Base-by-base conservation (phyloP, 37 sponge, comb jelly and placozoan species). In the Spongilla lacustris region DNA sequence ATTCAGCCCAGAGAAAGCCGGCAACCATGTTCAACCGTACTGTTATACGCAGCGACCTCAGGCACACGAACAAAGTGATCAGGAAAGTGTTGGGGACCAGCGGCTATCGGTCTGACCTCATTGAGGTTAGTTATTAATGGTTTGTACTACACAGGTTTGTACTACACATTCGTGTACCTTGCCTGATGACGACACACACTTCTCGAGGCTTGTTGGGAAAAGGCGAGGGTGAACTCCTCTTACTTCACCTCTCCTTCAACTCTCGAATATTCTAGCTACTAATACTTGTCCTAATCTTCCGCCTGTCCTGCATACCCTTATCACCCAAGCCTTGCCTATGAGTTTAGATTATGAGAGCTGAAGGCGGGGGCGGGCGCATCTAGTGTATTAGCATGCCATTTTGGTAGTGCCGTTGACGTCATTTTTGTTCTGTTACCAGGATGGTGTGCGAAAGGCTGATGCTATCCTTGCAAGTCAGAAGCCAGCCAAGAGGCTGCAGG, bases 281-380 rank as follows among this genome's bases (percentile, higher is more conserved):
- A 14, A 36, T 0, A 68, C 71, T 32, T 38, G 32, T 2, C 66
- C 31, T 30, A 25, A 27, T 68, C 11, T 33, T 68, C 66, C 66
- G 6, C 21, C 41, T 77, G 66, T 81, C 9, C 46, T 71, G 36
- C n/a, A 36, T 81, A 25, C 74, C 88, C 0, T 5, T 71, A 37
- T 33, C 50, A 36, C 32, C 70, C 70, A 58, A 50, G 75, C 74
- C 67, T 74, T 46, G 84, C 73, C 88, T 32, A 74, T 91, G 87
- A 85, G 70, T 67, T 73, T 76, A 91, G 91, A 91, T 91, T 91
- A 86, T 91, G 91, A 91, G 91, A 91, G 91, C 91, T 86, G 91
- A 91, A 87, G 86, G 83, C 89, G 0, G 34, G 27, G 4, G 34
- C 24, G 66, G 14, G 37, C 27, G 22, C 48, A 12, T n/a, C 4